Base-by-base conservation (phyloP, 2,113 vertebrate genomes). In the Apistogramma diplotaenia region DNA sequence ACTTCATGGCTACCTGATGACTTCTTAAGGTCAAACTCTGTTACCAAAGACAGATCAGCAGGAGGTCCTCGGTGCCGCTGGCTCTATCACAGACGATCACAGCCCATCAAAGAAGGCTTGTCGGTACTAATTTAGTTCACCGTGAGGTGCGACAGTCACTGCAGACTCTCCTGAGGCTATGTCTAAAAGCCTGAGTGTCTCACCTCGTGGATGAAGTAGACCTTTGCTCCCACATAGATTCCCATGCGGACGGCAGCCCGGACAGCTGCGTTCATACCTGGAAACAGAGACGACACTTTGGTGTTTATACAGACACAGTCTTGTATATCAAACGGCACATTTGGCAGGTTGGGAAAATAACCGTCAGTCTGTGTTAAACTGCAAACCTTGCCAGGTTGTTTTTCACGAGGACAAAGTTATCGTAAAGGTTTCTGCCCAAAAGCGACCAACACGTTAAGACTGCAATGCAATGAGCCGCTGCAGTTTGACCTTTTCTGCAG, bases 201-300 rank as follows among this genome's bases (percentile, higher is more conserved):
- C 82, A 94, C 93, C 93, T 94, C 93, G 4, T 93, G 85, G 88
- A 94, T 92, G 78, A 94, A 94, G 87, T 87, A 94, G 74, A 94
- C 92, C 73, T 94, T 94, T 5, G 93, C 93, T 53, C 91, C 93
- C 8, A 94, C 93, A 3, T 94, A 94, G 86, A 93, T 92, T 1
- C 92, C 92, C 93, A 93, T 94, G 0, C 93, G 70, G 79, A 94
- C 93, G 0, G 81, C 93, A 0, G 93, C 93, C 55, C 93, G 88
- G 40, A 94, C 93, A 1, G 93, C 93, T 4, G 53, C 93, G 0
- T 94, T 94, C 93, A 94, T 94, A 12, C 93, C 93, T 94, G 81
- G 18, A 1, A 27, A 8, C 4, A 18, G 16, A 67, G 8, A 23
- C 11, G 18, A 15, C 23, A 40, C 6, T 21, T 46, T 25, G 19